Evolutionary conservation across 2,113 vertebrate genomes (phyloP), one percentile per base, ranked within the genome.

Genomic region (Carassius gibelio): DNA sequence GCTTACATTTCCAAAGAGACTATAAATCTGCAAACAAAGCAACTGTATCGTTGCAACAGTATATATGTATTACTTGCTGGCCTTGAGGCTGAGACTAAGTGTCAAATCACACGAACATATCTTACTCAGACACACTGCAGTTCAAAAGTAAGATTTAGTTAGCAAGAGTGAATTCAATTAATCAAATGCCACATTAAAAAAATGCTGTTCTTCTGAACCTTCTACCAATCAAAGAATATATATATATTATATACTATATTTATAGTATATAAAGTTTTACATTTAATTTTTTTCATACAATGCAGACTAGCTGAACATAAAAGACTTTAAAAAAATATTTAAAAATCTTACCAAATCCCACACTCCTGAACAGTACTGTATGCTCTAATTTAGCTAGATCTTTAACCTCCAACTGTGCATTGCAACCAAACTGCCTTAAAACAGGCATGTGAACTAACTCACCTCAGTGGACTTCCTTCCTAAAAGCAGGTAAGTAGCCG

Each of bases 401-500:
- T 71, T 38, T 4, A 36, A 36, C 66, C 66, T 6, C 30, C 14
- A 69, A 38, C 66, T 21, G 34, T 21, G 19, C 55, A 23, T 8
- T 10, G 9, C 69, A 42, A 42, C 9, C 23, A 62, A 36, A 30
- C n/a, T 10, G 50, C n/a, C 19, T 14, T 26, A 19, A 13, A 42
- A 1, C 45, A 30, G 3, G 4, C 36, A 34, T 23, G 15, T 19
- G 6, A 76, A 81, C 2, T 30, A 0, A 71, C 84, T 88, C 69
- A 87, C 86, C 78, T 88, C 86, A 1, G 88, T 78, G 75, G 88
- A 77, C 88, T 96, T 96, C 88, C 96, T 94, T 78, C 94, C 97
- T 91, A 99, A 95, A 90, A 99, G 95, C 93, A 98, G 95, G 94
- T 99, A 98, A 4, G 97, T 99, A 89, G 97, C 97, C 0, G 96